Evolutionary conservation across 2,888 invertebrate species (phyloP), one percentile per base, ranked within the genome.

Genomic region (Dascillus cervinus): DNA sequence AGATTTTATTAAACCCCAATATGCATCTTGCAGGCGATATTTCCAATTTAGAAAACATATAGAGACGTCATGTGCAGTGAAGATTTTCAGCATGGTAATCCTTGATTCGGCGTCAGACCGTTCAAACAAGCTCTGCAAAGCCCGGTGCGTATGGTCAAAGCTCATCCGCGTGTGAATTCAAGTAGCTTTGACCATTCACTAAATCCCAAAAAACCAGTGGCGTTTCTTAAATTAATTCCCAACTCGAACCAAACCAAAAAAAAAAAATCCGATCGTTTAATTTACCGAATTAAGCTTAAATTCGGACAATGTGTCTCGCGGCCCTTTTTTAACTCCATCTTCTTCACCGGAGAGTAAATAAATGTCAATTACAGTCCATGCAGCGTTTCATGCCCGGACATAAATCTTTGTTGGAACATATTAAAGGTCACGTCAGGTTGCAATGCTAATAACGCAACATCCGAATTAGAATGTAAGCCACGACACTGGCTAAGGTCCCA

Each of bases 401-500:
- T n/a, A n/a, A n/a, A n/a, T n/a, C n/a, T n/a, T n/a, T n/a, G n/a
- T n/a, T n/a, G n/a, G n/a, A n/a, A n/a, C n/a, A n/a, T n/a, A n/a
- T n/a, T n/a, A n/a, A n/a, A n/a, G n/a, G n/a, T n/a, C n/a, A n/a
- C n/a, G n/a, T n/a, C n/a, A n/a, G n/a, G n/a, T n/a, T n/a, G n/a
- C n/a, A n/a, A n/a, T n/a, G n/a, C n/a, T n/a, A n/a, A n/a, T n/a
- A n/a, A n/a, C n/a, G n/a, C n/a, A n/a, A n/a, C n/a, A n/a, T n/a
- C n/a, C n/a, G n/a, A n/a, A n/a, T 46, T 35, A 44, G 29, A 37
- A 36, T 35, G 37, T 34, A 45, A 43, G 29, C 32, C 39, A 33
- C 45, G 46, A 32, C 45, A 44, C 32, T 43, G 40, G 34, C 26
- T 17, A 36, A 29, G 36, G 37, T 46, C 41, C 44, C 44, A 13